A percentile compares a stretch with the other conserved stretches of the same genome.
phyloP scores from a whole-genome alignment of 1,140 invertebrate genomes.

The Archegozetes longisetosus region DNA sequence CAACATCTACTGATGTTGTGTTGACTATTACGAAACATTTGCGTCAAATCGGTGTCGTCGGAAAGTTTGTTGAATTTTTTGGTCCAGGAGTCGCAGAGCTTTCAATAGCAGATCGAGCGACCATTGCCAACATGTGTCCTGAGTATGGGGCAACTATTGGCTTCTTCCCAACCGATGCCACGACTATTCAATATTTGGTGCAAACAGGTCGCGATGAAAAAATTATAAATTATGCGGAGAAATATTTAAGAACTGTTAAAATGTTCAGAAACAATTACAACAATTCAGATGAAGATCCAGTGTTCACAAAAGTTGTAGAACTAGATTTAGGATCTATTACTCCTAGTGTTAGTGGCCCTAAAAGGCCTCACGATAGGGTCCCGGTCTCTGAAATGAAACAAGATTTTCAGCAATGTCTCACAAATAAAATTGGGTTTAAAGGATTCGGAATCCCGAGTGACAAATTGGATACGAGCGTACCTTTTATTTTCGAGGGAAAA shows the following conservation, averaged over 20 bases:
- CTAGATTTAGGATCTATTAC: conserved; percentile 76
- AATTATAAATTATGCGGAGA: conserved; percentile 64
- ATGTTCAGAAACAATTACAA: conserved; percentile 66
- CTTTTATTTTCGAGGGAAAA: conserved; percentile 56
- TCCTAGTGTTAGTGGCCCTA: conserved; percentile 88
- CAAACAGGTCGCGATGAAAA: conserved; percentile 78
- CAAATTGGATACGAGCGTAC: conserved; percentile 44
- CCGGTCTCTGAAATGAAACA: conserved; percentile 72
- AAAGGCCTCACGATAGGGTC: conserved; percentile 88
- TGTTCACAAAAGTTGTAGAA: conserved; percentile 69
- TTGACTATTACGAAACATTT: conserved; percentile 95
- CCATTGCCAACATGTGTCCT: conserved; percentile 82
- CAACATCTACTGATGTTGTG: conserved; percentile 94
- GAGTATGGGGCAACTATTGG: conserved; percentile 86
- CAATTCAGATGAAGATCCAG: conserved; percentile 57
- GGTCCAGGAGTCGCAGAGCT: conserved; percentile 74
- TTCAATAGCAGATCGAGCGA: conserved; percentile 76
- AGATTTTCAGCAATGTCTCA: conserved; percentile 71
- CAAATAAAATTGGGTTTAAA: conserved; percentile 88
- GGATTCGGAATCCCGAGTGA: conserved; percentile 66
- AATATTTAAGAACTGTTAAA: conserved; percentile 59
- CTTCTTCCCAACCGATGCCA: conserved; percentile 83
- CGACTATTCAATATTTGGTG: conserved; percentile 62
- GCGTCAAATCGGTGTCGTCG: conserved; percentile 82
- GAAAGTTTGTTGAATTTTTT: conserved; percentile 97